Conservation (phyloP, 2,888 invertebrate species). For the Drosophila longiperda region DNA sequence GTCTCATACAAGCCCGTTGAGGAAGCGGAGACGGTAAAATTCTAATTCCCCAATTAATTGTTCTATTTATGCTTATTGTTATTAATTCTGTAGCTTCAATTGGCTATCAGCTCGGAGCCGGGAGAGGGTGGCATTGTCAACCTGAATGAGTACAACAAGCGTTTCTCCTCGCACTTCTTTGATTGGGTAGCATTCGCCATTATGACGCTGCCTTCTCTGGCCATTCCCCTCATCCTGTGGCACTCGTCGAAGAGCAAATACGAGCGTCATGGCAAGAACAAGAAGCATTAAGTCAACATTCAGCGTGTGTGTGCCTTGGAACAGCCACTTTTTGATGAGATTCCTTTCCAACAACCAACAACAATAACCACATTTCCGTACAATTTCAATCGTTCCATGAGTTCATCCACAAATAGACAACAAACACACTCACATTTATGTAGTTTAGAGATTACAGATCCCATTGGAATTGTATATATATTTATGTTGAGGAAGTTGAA, state of each 20-base stretch:
- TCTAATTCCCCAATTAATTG: not conserved
- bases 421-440: conserved; percentile 32
- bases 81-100: conserved; percentile 87
- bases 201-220: conserved; percentile 97
- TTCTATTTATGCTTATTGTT: not conserved
- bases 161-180: conserved; percentile 98
- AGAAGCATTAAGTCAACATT: conserved; percentile 86
- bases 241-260: conserved; percentile 97
- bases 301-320: conserved; percentile 27
- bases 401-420: conserved; percentile 41
- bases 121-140: conserved; percentile 98
- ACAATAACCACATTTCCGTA: conserved; percentile 56
- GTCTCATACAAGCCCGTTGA: conserved; percentile 94
- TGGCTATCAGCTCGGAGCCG: conserved; percentile 93
- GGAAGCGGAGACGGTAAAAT: conserved; percentile 89
- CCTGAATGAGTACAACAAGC: conserved; percentile 96
- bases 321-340: conserved; percentile 53
- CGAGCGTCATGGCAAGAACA: conserved; percentile 91
- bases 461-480: conserved; percentile 53
- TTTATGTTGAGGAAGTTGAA: conserved; percentile 19
- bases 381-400: conserved; percentile 54
- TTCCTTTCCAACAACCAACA: conserved; percentile 49
- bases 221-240: conserved; percentile 97
- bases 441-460: conserved; percentile 43
- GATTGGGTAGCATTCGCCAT: conserved; percentile 99